Base-by-base conservation (phyloP, 2,113 vertebrate genomes). In the Gallinago media region DNA sequence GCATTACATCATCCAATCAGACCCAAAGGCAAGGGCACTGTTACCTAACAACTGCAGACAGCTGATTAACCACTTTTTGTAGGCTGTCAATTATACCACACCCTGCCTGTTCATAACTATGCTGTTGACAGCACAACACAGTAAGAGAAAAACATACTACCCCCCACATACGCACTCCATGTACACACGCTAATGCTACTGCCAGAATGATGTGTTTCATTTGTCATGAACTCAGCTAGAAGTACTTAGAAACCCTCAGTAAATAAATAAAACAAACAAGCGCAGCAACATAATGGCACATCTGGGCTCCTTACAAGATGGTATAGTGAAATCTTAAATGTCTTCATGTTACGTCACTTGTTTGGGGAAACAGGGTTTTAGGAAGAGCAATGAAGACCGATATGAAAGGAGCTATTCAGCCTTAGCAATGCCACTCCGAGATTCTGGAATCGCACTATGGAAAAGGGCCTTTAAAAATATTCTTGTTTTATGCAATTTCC, bases 61-160 rank as follows among this genome's bases (percentile, higher is more conserved):
- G 88, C 85, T 94, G 92, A 95, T 94, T 83, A 96, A 74, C 90
- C 90, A 67, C 79, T 88, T 96, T 92, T 80, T 92, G 93, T 61
- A 78, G 82, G 79, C 92, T 95, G 94, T 91, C 85, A 90, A 5
- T 79, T 74, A 94, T 79, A 93, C 79, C 82, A 59, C 85, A 86
- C 85, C 85, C 94, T 84, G 50, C 65, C 59, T 86, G 85, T 49
- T 92, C 90, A 74, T 85, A 94, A 77, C 79, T 29, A 2, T 17
- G 42, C 36, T 91, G 92, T 66, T 93, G 72, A 93, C 46, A 92
- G 93, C 81, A 67, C 62, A 93, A 67, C 59, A 76, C 47, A 73
- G 78, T 66, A 65, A 71, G 32, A 93, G 50, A 70, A 89, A 79
- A 71, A 65, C 68, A 27, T 31, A 26, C 20, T 47, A 59, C 54